Percentiles rank a stretch among this genome's conserved stretches.
Evolutionary conservation across 2,113 vertebrate species (phyloP).

Genomic region (Colaptes auratus): DNA sequence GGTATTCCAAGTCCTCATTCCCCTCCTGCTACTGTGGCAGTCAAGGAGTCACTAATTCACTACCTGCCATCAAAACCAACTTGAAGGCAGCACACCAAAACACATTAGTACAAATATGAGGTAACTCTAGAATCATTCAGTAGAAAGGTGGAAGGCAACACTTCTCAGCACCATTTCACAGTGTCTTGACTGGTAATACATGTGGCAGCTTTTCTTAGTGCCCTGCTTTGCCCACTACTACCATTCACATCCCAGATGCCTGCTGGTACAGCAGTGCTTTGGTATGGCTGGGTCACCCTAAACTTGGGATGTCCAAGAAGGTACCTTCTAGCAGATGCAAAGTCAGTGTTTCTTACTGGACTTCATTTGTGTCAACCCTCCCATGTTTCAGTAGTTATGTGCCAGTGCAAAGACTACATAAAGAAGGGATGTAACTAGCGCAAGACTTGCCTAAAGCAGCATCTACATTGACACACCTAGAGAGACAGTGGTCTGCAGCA

Average conservation of each 20-base stretch:
- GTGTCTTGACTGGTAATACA: background rate
- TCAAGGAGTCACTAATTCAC: background rate
- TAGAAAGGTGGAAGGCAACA: background rate
- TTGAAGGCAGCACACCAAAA: background rate
- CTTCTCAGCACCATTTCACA: background rate
- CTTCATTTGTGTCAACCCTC: background rate
- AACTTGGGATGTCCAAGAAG: background rate
- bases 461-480: background rate
- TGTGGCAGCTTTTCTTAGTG: background rate
- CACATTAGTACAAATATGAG: accelerated
- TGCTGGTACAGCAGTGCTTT: background rate
- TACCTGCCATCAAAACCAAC: background rate
- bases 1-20: background rate
- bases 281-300: accelerated
- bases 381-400: accelerated
- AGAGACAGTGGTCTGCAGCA: background rate
- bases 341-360: background rate
- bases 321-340: background rate
- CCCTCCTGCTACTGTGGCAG: background rate
- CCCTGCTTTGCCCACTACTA: background rate
- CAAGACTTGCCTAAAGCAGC: background rate
- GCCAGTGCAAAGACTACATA: background rate
- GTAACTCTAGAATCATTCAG: background rate
- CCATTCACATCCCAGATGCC: background rate
- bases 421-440: background rate